These are phyloP conservation scores for Acleris cristana DNA, from an alignment of 2,888 invertebrate species.

Conservation along the genomic window DNA sequence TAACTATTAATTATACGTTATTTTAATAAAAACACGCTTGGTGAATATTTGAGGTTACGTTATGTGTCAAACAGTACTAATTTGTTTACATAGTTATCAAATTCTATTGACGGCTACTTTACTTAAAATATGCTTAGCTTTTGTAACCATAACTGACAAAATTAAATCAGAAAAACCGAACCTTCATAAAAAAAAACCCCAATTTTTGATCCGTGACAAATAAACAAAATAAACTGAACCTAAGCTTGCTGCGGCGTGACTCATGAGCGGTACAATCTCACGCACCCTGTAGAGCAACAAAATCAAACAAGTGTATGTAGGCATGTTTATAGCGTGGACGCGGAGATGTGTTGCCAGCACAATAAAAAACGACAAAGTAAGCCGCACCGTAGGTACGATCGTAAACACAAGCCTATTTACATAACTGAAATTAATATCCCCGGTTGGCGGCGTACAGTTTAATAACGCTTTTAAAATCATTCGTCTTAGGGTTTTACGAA, in stretches of 20 bases:
- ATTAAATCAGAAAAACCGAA: too few relatives aligned
- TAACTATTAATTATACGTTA: too few relatives aligned
- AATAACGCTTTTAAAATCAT: conserved; percentile 18
- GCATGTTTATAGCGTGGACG: conserved; percentile 29
- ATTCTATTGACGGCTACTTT: too few relatives aligned
- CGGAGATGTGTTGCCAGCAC: conserved; percentile 33
- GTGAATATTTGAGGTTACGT: too few relatives aligned
- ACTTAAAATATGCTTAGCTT: neutral
- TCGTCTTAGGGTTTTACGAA: conserved; percentile 14
- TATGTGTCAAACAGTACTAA: too few relatives aligned
- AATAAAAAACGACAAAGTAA: conserved; percentile 37
- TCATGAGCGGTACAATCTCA: conserved; percentile 16
- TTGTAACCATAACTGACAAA: neutral
- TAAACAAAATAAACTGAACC: conserved; percentile 13
- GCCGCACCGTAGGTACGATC: conserved; percentile 30
- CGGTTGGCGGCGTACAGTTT: conserved; percentile 8
- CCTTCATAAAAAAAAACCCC: neutral
- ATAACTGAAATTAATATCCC: conserved; percentile 30
- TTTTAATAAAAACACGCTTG: too few relatives aligned
- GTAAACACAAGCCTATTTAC: conserved; percentile 32
- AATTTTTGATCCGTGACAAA: conserved; percentile 22
- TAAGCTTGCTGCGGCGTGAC: conserved; percentile 23
- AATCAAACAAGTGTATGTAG: conserved; percentile 26
- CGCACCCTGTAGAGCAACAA: conserved; percentile 24
- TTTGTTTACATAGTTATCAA: too few relatives aligned